These are phyloP conservation scores for Anorthoa munda DNA, from an alignment of 2,888 invertebrate genomes.

Conservation along the genomic window DNA sequence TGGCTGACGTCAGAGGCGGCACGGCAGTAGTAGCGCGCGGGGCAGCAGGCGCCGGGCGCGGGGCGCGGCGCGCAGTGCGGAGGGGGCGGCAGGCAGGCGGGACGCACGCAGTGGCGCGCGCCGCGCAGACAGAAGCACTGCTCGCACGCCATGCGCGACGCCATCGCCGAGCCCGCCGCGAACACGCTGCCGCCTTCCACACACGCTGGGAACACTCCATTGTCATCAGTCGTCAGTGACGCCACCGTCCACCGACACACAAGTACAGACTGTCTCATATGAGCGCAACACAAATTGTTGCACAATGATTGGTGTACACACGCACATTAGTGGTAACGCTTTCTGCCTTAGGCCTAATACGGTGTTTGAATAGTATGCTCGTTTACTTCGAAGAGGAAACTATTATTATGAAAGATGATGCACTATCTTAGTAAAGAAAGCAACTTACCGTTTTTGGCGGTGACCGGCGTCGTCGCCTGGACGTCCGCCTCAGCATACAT, in stretches of 20 bases:
- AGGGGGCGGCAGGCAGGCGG: conserved; percentile 94
- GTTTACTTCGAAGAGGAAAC: no score
- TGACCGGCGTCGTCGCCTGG: conserved; percentile 67
- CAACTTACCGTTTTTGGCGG: conserved; percentile 76
- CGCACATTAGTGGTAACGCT: neutral
- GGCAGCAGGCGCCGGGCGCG: conserved; percentile 94
- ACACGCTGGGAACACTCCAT: conserved; percentile 91
- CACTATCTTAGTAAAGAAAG: neutral
- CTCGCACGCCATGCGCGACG: conserved; percentile 94
- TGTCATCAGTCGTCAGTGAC: conserved; percentile 64
- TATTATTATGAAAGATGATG: no score
- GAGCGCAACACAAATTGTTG: neutral
- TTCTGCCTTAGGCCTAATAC: neutral
- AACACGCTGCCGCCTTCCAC: conserved; percentile 93
- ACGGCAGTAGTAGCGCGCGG: conserved; percentile 94
- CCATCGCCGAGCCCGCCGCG: conserved; percentile 96
- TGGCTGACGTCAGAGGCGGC: conserved; percentile 46
- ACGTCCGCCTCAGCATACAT: conserved; percentile 15
- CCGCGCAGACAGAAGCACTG: conserved; percentile 96
- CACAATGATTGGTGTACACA: neutral
- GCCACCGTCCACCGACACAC: conserved; percentile 5
- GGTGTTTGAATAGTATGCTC: neutral
- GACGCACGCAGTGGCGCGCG: conserved; percentile 94
- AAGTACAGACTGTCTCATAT: neutral
- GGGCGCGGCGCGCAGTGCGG: conserved; percentile 93